Evolutionary conservation across 1,140 invertebrate species (phyloP), one percentile per base, ranked within the genome.

Genomic region (Ostrea edulis): DNA sequence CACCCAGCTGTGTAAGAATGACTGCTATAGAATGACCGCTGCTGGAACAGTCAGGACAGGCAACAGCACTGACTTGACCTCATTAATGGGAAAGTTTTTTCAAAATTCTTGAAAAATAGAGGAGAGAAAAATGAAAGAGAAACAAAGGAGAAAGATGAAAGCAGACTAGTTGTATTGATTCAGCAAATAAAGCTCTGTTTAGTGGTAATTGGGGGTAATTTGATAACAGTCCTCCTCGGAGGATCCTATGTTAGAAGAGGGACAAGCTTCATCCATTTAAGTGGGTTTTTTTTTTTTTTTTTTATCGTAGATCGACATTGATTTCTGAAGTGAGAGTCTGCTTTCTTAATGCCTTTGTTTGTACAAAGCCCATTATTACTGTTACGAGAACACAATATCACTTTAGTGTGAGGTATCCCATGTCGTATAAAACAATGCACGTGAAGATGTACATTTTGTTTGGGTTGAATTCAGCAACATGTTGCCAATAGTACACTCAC

Each of bases 241-340:
- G 68, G 68, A 22, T 71, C 29, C 8, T n/a, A 71, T 8, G 12
- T 0, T 8, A 0, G 22, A 8, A 22, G 68, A 29, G 68, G 68
- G 68, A 71, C 68, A 71, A 11, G 22, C n/a, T 5, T 71, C 22
- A 35, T 71, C 68, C 68, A 71, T 71, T 71, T 71, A 71, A 25
- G 22, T 25, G 22, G 14, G 12, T 8, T 29, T 29, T 71, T 71
- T 71, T 44, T 44, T 44, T 44, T 44, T 44, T 44, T 2, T 44
- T 5, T 5, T 71, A 71, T 68, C 65, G 25, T 22, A 71, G 68
- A 71, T 71, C n/a, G 22, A 71, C 68, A 71, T 71, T 35, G 68
- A 71, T 71, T 71, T 29, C 58, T 11, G 14, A 8, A 71, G 22
- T 29, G 22, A 35, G 68, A 71, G 68, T 29, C 22, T 2, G 68